A percentile compares a stretch with the other conserved stretches of the same genome.
These are phyloP conservation scores for Philereme vetulata DNA, from an alignment of 2,888 invertebrate species.

Conservation along the genomic window DNA sequence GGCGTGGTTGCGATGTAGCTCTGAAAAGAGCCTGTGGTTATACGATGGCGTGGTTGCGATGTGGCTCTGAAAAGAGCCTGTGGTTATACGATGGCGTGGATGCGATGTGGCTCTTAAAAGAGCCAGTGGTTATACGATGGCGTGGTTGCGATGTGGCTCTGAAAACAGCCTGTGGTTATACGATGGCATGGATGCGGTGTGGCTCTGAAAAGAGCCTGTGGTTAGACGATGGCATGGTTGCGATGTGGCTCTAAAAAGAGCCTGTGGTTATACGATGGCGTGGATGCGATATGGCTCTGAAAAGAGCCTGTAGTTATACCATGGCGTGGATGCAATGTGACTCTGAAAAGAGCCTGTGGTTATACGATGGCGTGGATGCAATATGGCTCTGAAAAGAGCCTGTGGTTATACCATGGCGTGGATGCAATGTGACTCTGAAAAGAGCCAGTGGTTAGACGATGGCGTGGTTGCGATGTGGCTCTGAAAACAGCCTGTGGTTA, in stretches of 20 bases:
- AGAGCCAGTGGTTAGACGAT: slow-evolving; percentile 1
- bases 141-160: slow-evolving; percentile 1
- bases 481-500: not conserved
- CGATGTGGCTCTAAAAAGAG: slow-evolving; percentile 14
- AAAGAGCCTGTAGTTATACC: not conserved
- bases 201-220: slow-evolving; percentile 12
- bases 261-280: not conserved
- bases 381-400: not conserved
- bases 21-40: not conserved
- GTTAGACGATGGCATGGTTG: not conserved
- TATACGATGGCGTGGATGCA: not conserved
- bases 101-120: slow-evolving; percentile 3
- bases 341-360: not conserved
- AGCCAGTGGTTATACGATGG: slow-evolving; percentile 1
- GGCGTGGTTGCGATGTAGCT: no score
- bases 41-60: not conserved
- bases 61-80: slow-evolving; percentile 1
- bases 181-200: not conserved
- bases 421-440: slow-evolving; percentile 2
- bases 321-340: slow-evolving; percentile 6
- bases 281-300: no score
- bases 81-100: not conserved
- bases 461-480: not conserved
- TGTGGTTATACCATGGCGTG: not conserved
- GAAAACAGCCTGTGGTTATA: slow-evolving; percentile 4